A percentile compares a stretch with the other conserved stretches of the same genome.
Evolutionary conservation across 2,797 vertebrate species (phyloP).

Genomic region (Hydrolagus colliei): DNA sequence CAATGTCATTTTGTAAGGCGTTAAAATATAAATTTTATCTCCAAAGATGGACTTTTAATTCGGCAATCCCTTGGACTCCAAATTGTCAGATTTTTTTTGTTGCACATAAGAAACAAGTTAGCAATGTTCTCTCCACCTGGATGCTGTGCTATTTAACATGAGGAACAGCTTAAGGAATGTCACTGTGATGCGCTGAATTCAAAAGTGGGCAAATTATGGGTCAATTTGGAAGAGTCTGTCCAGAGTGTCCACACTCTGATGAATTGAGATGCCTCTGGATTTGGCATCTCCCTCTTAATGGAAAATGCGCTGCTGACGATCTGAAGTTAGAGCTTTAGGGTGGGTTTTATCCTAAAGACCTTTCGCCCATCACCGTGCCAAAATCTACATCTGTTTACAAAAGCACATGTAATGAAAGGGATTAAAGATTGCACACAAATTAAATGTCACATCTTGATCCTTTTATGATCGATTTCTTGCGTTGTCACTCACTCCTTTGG

Average conservation of each 20-base stretch:
- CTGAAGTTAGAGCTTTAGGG: background rate
- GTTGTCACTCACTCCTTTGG: background rate
- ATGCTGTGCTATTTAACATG: too few species aligned
- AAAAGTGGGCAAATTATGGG: background rate
- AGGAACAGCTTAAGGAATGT: background rate
- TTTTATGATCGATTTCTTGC: background rate
- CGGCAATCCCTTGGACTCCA: too few species aligned
- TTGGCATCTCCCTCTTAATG: background rate
- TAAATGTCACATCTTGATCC: background rate
- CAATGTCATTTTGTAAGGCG: too few species aligned
- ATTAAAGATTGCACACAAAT: too few species aligned
- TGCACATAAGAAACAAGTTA: too few species aligned
- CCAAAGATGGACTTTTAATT: too few species aligned
- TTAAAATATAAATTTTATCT: too few species aligned
- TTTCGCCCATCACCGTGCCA: background rate
- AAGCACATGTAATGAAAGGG: background rate
- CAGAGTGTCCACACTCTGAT: background rate
- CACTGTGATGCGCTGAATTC: background rate
- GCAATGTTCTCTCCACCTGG: too few species aligned
- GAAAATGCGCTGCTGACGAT: background rate
- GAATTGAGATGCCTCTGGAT: background rate
- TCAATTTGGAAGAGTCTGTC: background rate
- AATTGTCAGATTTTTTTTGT: too few species aligned
- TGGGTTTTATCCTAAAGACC: background rate
- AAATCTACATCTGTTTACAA: background rate